Evolutionary conservation across 2,888 invertebrate species (phyloP), one percentile per base, ranked within the genome.

Genomic region (Cheiracanthium punctorium): DNA sequence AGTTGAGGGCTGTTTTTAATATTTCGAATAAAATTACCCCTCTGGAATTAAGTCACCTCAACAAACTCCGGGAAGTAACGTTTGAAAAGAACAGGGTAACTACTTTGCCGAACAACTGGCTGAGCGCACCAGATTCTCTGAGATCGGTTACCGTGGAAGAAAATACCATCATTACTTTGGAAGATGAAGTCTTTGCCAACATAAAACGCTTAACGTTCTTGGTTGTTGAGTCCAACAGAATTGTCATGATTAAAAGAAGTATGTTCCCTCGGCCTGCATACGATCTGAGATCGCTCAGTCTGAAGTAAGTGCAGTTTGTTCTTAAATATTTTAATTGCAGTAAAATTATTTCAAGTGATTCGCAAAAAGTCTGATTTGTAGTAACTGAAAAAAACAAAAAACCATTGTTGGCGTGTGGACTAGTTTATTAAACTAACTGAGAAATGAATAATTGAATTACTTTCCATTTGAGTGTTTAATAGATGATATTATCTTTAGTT

Each of bases 231-330:
- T 58, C 29, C 4, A 86, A 86, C 37, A 75, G 71, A 24, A 41
- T 86, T 52, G 48, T 71, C 0, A 32, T 41, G 14, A 29, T 86
- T 17, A 75, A 74, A 32, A 24, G 85, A 43, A 70, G 43, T 17
- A 86, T 86, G 85, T 76, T 86, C 33, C 85, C 85, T 0, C 41
- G 7, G n/a, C 85, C 85, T 24, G 85, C 85, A 0, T 4, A 24
- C 14, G 24, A 43, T 8, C n/a, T 86, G n/a, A 52, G 85, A 30
- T 80, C 85, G 1, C 7, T 86, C 8, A 80, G 65, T 70, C 58
- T 86, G 0, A 86, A 75, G 85, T 86, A 86, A 86, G 69, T 28
- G n/a, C 17, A 32, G 29, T 41, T 75, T 41, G 5, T 1, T 20
- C n/a, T 20, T 20, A 33, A 30, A 1, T 32, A 74, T 58, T 58